Evolutionary conservation across 2,888 invertebrate genomes (phyloP), one percentile per base, ranked within the genome.

Genomic region (Uloborus plumipes): DNA sequence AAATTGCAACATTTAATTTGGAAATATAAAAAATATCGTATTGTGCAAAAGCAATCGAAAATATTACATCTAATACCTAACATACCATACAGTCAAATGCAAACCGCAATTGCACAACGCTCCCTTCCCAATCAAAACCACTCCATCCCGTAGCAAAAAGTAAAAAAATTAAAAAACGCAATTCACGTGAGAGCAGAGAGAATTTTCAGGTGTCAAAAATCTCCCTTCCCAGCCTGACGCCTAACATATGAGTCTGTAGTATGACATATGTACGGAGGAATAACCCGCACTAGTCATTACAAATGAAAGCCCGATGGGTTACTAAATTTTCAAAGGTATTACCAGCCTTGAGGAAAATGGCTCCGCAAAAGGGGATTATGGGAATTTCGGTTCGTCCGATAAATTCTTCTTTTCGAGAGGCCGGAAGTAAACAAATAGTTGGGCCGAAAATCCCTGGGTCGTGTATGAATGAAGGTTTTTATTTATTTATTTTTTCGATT

Each of bases 401-500:
- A 80, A 80, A 80, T 80, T 80, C 79, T 62, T 62, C 49, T 73
- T 73, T 80, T 73, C 59, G 62, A 26, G 67, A 80, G 61, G 47
- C 79, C 79, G 79, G 79, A 80, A 72, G 79, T 73, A 72, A 80
- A 80, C 79, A 80, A 80, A 80, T 80, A 73, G 79, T 26, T 55
- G 62, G 67, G 26, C 66, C 67, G 67, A 80, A 80, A 80, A 80
- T 80, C 79, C 79, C 79, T 67, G 47, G 47, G 67, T 67, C 73
- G 22, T 22, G 67, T 66, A 62, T 73, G 73, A 80, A 73, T 73
- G 72, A 67, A 65, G 73, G 73, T 50, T 69, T 64, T 61, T 80
- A 53, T 72, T 62, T 50, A 62, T 64, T 61, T 80, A 53, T 72
- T 62, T 50, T 55, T 47, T 20, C 50, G n/a, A n/a, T 47, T 50